These are phyloP conservation scores for Clistopyga incitator DNA, from an alignment of 2,888 invertebrate species.

Conservation along the genomic window DNA sequence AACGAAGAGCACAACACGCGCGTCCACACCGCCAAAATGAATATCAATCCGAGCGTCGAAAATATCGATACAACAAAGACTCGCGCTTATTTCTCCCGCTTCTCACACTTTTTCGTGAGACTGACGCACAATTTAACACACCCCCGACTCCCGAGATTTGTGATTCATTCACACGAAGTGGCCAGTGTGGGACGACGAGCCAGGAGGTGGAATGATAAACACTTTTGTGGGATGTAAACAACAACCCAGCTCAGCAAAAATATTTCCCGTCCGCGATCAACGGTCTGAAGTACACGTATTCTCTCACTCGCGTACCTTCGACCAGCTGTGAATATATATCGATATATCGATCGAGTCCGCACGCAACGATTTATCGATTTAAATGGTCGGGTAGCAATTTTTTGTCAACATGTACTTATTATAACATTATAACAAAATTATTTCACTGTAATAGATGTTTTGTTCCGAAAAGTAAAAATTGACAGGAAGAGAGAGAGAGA, in stretches of 20 bases:
- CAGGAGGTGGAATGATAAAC: slow-evolving; percentile 71
- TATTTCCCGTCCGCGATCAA: slow-evolving; percentile 65
- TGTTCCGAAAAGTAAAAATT: too few species aligned
- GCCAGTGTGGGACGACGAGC: slow-evolving; percentile 17
- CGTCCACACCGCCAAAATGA: neutral
- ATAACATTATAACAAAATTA: too few species aligned
- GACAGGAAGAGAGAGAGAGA: too few species aligned
- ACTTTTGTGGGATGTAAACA: slow-evolving; percentile 76
- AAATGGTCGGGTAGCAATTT: too few species aligned
- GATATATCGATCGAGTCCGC: too few species aligned
- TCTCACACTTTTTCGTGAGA: slow-evolving; percentile 8
- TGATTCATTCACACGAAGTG: slow-evolving; percentile 44
- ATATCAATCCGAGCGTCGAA: too few species aligned
- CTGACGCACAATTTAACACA: slow-evolving; percentile 32
- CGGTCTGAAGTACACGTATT: slow-evolving; percentile 58
- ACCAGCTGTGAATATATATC: too few species aligned
- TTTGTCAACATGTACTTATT: too few species aligned
- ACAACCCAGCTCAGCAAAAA: slow-evolving; percentile 78
- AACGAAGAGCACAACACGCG: neutral
- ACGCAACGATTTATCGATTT: too few species aligned
- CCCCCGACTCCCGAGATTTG: slow-evolving; percentile 50
- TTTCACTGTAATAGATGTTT: too few species aligned
- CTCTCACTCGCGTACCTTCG: neutral
- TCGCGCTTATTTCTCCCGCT: neutral
- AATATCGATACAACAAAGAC: neutral